Percentiles rank a stretch among this genome's conserved stretches.
Evolutionary conservation across 2,797 vertebrate genomes (phyloP).

Genomic region (Sebastolobus altivelis): DNA sequence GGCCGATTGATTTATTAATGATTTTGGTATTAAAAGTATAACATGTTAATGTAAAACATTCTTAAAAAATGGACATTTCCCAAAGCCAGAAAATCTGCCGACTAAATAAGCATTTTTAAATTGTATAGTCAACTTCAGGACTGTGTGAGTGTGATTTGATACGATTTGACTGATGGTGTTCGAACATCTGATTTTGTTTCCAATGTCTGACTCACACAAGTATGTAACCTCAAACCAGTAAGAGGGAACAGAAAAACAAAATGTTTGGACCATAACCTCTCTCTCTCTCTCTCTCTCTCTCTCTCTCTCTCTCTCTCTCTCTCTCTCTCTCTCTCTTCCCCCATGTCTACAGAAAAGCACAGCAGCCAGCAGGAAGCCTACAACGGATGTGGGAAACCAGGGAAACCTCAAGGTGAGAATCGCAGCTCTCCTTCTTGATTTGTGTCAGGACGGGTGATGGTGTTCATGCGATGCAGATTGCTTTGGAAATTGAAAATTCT

Average conservation of each 20-base stretch:
- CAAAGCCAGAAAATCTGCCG: not conserved
- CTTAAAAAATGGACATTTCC: not conserved
- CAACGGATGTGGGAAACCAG: constrained; percentile 13
- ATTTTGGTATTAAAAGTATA: no score
- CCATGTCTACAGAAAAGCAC: constrained; percentile 21
- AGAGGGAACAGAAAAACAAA: no score
- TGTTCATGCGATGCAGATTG: not conserved
- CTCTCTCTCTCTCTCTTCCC: no score
- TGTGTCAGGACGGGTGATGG: not conserved
- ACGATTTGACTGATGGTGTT: not conserved
- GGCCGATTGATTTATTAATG: no score
- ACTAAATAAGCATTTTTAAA: not conserved
- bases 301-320: no score
- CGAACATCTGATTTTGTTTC: not conserved
- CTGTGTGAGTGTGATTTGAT: not conserved
- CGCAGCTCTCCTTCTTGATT: rapidly evolving
- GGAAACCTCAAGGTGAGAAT: constrained; percentile 54
- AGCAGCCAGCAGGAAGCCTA: constrained; percentile 32
- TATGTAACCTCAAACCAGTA: not conserved
- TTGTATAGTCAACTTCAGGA: not conserved
- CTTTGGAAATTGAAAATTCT: no score
- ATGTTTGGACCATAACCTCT: no score
- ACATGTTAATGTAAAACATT: not conserved
- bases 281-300: no score
- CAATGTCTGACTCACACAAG: not conserved